Evolutionary conservation across 1,140 invertebrate genomes (phyloP).

Genomic region (Diprion similis): DNA sequence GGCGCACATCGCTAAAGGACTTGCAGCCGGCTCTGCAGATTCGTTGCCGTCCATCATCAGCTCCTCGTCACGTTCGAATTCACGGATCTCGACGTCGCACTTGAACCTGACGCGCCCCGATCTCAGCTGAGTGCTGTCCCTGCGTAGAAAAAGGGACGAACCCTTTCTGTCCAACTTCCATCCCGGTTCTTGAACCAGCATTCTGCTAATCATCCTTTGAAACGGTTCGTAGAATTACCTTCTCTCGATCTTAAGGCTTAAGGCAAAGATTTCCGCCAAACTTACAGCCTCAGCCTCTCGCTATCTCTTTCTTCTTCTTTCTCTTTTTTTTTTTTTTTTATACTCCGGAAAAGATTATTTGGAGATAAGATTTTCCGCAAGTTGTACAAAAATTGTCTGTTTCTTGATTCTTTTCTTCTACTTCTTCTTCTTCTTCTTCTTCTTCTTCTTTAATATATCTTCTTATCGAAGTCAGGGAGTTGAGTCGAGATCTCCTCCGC

Average conservation of each 20-base stretch:
- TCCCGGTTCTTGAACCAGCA: slow-evolving; percentile 56
- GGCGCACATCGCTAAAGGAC: slow-evolving; percentile 58
- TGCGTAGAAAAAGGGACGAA: slow-evolving; percentile 54
- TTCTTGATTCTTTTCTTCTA: too few species aligned
- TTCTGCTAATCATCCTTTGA: slow-evolving; percentile 42
- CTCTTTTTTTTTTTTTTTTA: background rate
- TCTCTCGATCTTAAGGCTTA: background rate
- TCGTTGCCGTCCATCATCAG: slow-evolving; percentile 39
- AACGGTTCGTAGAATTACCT: background rate
- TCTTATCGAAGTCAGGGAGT: too few species aligned
- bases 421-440: too few species aligned
- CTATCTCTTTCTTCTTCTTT: background rate
- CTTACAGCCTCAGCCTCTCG: background rate
- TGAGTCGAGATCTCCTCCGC: too few species aligned
- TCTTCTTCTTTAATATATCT: too few species aligned
- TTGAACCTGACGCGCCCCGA: slow-evolving; percentile 57
- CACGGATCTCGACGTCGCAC: slow-evolving; percentile 61
- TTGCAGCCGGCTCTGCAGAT: slow-evolving; percentile 44
- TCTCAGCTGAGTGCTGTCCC: slow-evolving; percentile 50
- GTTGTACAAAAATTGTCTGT: too few species aligned
- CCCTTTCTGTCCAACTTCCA: slow-evolving; percentile 62
- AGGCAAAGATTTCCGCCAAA: background rate
- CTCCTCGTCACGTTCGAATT: slow-evolving; percentile 58
- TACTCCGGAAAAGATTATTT: background rate
- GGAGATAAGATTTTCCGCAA: too few species aligned